phyloP scores from a whole-genome alignment of 1,140 invertebrate genomes.

The Drosophila sp. region DNA sequence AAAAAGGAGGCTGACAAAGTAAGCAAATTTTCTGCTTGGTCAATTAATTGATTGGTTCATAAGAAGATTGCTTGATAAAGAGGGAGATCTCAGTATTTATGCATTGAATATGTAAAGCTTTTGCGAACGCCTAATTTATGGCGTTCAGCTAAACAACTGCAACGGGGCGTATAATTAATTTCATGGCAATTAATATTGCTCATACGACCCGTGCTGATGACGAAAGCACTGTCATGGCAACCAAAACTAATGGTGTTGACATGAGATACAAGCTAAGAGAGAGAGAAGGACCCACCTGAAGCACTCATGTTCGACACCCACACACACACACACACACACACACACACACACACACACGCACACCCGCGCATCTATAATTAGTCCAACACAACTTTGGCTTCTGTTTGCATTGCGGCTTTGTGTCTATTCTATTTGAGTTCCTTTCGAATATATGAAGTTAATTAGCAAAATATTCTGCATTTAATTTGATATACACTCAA shows the following conservation, averaged over 20 bases:
- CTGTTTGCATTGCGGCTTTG: constrained; percentile 16
- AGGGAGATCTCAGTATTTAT: not conserved
- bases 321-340: constrained; percentile 3
- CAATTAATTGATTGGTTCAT: too few relatives aligned
- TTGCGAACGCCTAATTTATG: constrained; percentile 29
- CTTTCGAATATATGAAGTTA: not conserved
- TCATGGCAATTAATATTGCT: constrained; percentile 67
- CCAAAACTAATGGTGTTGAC: constrained; percentile 41
- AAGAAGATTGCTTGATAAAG: not conserved
- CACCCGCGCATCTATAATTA: constrained; percentile 49
- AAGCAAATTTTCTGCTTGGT: too few relatives aligned
- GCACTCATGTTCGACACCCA: constrained; percentile 6
- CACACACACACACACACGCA: constrained; percentile 7
- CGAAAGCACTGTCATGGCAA: constrained; percentile 10
- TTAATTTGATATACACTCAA: not conserved
- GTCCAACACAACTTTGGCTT: constrained; percentile 41
- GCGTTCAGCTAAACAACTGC: constrained; percentile 33
- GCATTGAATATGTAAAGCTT: constrained; percentile 19
- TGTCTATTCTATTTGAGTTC: not conserved
- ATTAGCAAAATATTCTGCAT: not conserved
- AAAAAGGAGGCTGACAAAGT: too few relatives aligned
- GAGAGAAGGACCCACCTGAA: constrained; percentile 24
- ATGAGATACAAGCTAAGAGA: constrained; percentile 12
- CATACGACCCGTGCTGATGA: constrained; percentile 41
- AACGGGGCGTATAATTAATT: constrained; percentile 73